Evolutionary conservation across 2,113 vertebrate genomes (phyloP).

Genomic region (Callaeas wilsoni): DNA sequence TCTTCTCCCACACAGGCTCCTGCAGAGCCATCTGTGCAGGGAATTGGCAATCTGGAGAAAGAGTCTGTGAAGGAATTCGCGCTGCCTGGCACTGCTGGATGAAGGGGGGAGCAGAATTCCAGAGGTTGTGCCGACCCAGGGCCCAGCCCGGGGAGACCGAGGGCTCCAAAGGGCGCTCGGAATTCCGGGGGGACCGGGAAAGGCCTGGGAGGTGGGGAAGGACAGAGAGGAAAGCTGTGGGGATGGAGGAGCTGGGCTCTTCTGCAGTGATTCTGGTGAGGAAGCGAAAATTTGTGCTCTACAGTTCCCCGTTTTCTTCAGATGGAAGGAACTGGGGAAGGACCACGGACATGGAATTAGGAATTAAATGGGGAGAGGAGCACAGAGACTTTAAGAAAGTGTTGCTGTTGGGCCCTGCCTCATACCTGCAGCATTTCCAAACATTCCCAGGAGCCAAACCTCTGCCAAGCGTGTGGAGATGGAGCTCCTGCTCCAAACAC

Average conservation of each 20-base stretch:
- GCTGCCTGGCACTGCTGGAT: slow-evolving; percentile 33
- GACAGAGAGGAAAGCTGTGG: rapidly evolving
- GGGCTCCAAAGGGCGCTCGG: not conserved
- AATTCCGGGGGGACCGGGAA: not conserved
- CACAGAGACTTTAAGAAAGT: rapidly evolving
- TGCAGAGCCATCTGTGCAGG: slow-evolving; percentile 69
- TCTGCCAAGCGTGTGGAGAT: rapidly evolving
- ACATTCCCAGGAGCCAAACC: not conserved
- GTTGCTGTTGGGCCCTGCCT: not conserved
- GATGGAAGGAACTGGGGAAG: not conserved
- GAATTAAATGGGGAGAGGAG: not conserved
- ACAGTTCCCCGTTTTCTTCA: rapidly evolving
- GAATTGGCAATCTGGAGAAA: slow-evolving; percentile 68
- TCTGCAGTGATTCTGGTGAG: rapidly evolving
- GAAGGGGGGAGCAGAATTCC: not conserved
- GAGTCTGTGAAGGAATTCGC: slow-evolving; percentile 56
- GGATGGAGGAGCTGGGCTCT: not conserved
- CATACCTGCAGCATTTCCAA: not conserved
- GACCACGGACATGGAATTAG: rapidly evolving
- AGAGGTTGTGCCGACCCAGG: slow-evolving; percentile 13
- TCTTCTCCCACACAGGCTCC: slow-evolving; percentile 61
- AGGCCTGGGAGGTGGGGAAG: not conserved
- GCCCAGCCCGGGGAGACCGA: not conserved
- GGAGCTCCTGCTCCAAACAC: not conserved
- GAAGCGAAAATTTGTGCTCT: not conserved